phyloP scores from a whole-genome alignment of 1,140 invertebrate genomes.

The Drosophila auraria region DNA sequence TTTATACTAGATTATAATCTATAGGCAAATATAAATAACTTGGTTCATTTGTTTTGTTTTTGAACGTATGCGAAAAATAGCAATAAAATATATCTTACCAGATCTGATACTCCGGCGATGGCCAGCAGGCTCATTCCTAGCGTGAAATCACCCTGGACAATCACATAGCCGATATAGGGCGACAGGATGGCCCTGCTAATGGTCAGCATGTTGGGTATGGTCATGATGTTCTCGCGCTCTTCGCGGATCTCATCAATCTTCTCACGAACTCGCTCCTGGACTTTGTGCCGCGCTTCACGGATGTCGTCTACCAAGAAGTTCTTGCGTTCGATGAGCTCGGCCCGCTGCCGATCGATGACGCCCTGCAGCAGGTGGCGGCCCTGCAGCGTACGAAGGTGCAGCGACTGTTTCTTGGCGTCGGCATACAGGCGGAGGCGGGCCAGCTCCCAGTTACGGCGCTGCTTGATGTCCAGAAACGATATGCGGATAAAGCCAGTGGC shows the following conservation, averaged over 20 bases:
- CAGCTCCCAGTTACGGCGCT: constrained; percentile 75
- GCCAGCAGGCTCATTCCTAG: constrained; percentile 90
- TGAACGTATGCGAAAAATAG: background rate
- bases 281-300: constrained; percentile 88
- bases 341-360: constrained; percentile 87
- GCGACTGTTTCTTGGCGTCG: constrained; percentile 75
- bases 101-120: constrained; percentile 93
- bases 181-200: constrained; percentile 92
- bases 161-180: constrained; percentile 94
- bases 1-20: background rate
- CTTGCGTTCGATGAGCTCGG: constrained; percentile 87
- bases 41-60: background rate
- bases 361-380: constrained; percentile 86
- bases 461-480: constrained; percentile 78
- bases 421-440: constrained; percentile 73
- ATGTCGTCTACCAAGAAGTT: constrained; percentile 89
- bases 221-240: constrained; percentile 95
- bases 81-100: constrained; percentile 87
- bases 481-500: constrained; percentile 83
- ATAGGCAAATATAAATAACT: background rate
- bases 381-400: constrained; percentile 81
- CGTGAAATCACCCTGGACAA: constrained; percentile 90
- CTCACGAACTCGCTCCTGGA: constrained; percentile 87
- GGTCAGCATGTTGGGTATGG: constrained; percentile 96
- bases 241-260: constrained; percentile 89